These are phyloP conservation scores for Propithecus perrieri DNA, from an alignment of 2,797 vertebrate genomes.

Conservation along the genomic window DNA sequence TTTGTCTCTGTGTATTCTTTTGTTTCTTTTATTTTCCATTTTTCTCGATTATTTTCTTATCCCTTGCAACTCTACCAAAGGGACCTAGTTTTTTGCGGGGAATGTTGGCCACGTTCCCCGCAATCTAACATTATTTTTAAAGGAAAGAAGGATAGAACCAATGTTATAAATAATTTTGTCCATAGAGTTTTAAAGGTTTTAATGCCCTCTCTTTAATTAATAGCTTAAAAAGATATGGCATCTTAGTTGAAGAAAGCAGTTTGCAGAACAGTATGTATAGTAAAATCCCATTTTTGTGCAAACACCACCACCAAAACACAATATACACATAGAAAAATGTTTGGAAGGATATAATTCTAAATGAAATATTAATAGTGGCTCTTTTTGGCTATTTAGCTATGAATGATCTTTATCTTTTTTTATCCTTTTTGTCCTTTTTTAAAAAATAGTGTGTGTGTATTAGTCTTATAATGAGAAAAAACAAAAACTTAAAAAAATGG, in stretches of 20 bases:
- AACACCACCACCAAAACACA: not conserved
- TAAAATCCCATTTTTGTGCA: slow-evolving; percentile 26
- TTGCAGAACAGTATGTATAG: not conserved
- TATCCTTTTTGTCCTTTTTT: not conserved
- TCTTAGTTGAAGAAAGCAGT: slow-evolving; percentile 36
- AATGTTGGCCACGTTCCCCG: no score
- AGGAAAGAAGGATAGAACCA: not conserved
- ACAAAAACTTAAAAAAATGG: not conserved
- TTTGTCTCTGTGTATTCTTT: no score
- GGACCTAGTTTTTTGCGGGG: no score
- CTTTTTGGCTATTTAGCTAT: slow-evolving; percentile 20
- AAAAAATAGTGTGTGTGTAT: not conserved
- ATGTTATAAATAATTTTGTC: slow-evolving; percentile 21
- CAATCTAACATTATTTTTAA: slow-evolving; percentile 35
- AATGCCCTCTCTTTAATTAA: slow-evolving; percentile 6
- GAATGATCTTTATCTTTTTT: not conserved
- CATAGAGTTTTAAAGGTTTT: slow-evolving; percentile 23
- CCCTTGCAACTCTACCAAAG: no score
- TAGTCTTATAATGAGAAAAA: slow-evolving; percentile 7
- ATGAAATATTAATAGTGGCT: not conserved
- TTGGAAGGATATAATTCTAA: slow-evolving; percentile 46
- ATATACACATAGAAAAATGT: not conserved
- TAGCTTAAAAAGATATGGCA: not conserved
- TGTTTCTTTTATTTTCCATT: no score
- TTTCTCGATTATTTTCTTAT: no score